These are phyloP conservation scores for Xiphophorus maculatus DNA, from an alignment of 2,113 vertebrate genomes.

Conservation along the genomic window DNA sequence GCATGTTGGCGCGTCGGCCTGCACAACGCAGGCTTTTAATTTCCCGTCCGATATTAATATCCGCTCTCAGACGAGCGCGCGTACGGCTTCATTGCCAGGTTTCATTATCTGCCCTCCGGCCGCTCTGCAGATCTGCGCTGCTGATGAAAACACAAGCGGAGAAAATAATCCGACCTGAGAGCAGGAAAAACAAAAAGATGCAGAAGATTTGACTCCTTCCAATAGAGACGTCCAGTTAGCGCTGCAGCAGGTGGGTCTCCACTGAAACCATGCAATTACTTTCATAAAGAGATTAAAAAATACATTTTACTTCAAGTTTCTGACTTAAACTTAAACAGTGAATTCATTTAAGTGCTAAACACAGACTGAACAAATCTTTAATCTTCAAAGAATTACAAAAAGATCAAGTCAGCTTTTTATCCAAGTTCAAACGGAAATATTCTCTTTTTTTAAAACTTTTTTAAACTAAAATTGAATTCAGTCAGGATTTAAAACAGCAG, in stretches of 20 bases:
- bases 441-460: too few species aligned
- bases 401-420: too few species aligned
- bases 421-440: too few species aligned
- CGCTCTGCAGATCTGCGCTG: constrained; percentile 4
- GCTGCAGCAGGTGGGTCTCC: not conserved
- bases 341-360: too few species aligned
- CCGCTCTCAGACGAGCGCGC: constrained; percentile 25
- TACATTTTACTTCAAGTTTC: not conserved
- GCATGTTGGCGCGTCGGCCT: not conserved
- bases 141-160: constrained; percentile 18
- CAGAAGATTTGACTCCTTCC: not conserved
- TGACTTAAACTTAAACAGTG: too few species aligned
- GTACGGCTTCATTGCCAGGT: not conserved
- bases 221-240: not conserved
- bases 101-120: constrained; percentile 4
- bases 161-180: not conserved
- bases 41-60: constrained; percentile 65
- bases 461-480: too few species aligned
- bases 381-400: too few species aligned
- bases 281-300: not conserved
- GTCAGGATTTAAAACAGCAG: too few species aligned
- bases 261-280: not conserved
- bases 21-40: constrained; percentile 49
- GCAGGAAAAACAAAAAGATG: not conserved
- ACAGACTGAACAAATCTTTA: too few species aligned